Evolutionary conservation across 2,797 vertebrate genomes (phyloP), one percentile per base, ranked within the genome.

Genomic region (Streptopelia turtur): DNA sequence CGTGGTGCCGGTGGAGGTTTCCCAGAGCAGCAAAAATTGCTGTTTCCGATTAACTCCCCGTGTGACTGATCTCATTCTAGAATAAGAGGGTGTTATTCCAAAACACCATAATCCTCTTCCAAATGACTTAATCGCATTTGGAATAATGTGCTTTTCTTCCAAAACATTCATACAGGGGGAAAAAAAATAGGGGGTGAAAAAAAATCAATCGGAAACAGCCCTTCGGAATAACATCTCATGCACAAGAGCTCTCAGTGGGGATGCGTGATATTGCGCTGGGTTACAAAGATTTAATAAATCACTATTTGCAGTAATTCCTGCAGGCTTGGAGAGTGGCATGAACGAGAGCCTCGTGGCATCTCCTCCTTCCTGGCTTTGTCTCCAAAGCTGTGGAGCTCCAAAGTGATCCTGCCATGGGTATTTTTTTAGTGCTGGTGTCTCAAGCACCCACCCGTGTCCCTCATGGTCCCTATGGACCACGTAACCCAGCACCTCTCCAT

Each of bases 21-120:
- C 91, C 63, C 77, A 66, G 77, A 83, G 86, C 57, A 80, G 70
- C 18, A 52, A 55, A 83, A 87, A 49, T 31, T 56, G 75, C 95
- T 82, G 88, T 21, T 87, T 84, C 74, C 0, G 11, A 93, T 94
- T 95, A 97, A 79, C 81, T 87, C 70, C 75, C 81, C 0, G 27
- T 95, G 93, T 93, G 93, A 96, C 92, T 80, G 93, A 96, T 97
- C 93, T 90, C 91, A 92, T 97, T 91, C 75, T 89, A 93, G 78
- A 95, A 92, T 95, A 95, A 95, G 89, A 95, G 41, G 77, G 59
- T 82, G 95, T 90, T 92, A 87, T 65, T 96, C 89, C 90, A 80
- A 85, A 97, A 82, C 82, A 83, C 82, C 89, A 20, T 94, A 96
- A 97, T 93, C 91, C 87, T 89, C 81, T 87, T 93, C 89, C 89